phyloP scores from a whole-genome alignment of 1,140 invertebrate species.

The Pachypsylla venusta region DNA sequence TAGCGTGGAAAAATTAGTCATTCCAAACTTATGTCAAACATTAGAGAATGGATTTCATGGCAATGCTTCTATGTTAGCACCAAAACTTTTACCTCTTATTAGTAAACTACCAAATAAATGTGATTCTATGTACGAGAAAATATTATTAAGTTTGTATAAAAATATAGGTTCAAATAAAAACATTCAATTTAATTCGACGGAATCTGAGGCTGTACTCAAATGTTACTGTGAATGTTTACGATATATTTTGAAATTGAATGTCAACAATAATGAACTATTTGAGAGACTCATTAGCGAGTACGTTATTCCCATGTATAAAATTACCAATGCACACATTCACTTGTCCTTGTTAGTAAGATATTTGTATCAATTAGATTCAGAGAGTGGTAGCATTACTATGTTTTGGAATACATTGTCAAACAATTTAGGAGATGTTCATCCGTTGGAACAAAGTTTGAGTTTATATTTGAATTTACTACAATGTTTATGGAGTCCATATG shows the following conservation, averaged over 20 bases:
- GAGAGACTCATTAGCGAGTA: conserved; percentile 19
- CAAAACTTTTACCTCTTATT: conserved; percentile 55
- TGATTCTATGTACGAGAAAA: conserved; percentile 42
- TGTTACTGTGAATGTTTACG: conserved; percentile 54
- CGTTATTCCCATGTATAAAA: conserved; percentile 12
- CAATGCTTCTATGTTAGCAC: conserved; percentile 50
- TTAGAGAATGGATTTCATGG: conserved; percentile 47
- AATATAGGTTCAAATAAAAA: conserved; percentile 37
- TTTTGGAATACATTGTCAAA: not conserved
- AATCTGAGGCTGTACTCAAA: conserved; percentile 41
- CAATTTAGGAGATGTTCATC: not conserved
- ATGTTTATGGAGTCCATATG: not conserved
- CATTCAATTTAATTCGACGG: conserved; percentile 38
- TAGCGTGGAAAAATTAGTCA: conserved; percentile 48
- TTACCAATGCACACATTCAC: not conserved
- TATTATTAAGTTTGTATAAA: conserved; percentile 46
- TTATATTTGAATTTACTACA: not conserved
- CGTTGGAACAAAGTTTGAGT: not conserved
- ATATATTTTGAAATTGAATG: conserved; percentile 36
- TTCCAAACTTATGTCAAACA: conserved; percentile 51
- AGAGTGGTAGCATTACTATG: not conserved
- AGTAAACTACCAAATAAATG: conserved; percentile 46
- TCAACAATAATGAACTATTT: conserved; percentile 21
- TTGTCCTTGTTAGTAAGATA: not conserved
- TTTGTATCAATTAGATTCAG: not conserved